Percentiles rank a stretch among this genome's conserved stretches.
phyloP scores from a whole-genome alignment of 2,888 invertebrate species.

The Leptopilina myrica region DNA sequence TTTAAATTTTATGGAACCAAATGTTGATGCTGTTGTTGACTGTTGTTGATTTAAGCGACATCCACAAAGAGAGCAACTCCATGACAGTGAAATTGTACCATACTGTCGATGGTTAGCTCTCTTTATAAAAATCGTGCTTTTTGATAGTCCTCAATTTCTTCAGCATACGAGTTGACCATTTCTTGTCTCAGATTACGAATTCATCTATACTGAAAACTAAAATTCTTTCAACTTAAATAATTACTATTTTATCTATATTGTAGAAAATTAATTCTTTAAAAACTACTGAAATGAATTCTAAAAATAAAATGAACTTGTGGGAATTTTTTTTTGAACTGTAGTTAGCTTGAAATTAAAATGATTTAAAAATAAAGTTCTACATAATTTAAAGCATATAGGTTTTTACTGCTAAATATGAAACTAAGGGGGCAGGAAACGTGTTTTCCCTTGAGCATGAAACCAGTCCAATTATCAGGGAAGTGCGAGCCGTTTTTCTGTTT shows the following conservation, averaged over 20 bases:
- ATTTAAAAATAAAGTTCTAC: not conserved
- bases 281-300: too few relatives aligned
- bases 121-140: conserved; percentile 84
- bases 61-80: conserved; percentile 99
- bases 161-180: not conserved
- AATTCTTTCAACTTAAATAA: too few relatives aligned
- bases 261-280: too few relatives aligned
- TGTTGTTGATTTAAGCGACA: conserved; percentile 82
- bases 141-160: conserved; percentile 27
- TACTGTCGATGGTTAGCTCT: conserved; percentile 99
- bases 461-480: conserved; percentile 69
- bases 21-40: too few relatives aligned
- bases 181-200: too few relatives aligned
- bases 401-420: conserved; percentile 6
- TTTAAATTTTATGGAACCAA: too few relatives aligned
- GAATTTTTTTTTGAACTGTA: too few relatives aligned
- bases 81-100: conserved; percentile 96
- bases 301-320: too few relatives aligned
- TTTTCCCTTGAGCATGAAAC: conserved; percentile 42
- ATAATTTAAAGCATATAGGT: not conserved
- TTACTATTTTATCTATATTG: too few relatives aligned
- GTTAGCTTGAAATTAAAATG: not conserved
- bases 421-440: conserved; percentile 17
- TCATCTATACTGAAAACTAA: too few relatives aligned
- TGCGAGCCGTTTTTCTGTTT: conserved; percentile 71